Evolutionary conservation across 2,888 invertebrate species (phyloP), one percentile per base, ranked within the genome.

Genomic region (Xestia rhomboidea): DNA sequence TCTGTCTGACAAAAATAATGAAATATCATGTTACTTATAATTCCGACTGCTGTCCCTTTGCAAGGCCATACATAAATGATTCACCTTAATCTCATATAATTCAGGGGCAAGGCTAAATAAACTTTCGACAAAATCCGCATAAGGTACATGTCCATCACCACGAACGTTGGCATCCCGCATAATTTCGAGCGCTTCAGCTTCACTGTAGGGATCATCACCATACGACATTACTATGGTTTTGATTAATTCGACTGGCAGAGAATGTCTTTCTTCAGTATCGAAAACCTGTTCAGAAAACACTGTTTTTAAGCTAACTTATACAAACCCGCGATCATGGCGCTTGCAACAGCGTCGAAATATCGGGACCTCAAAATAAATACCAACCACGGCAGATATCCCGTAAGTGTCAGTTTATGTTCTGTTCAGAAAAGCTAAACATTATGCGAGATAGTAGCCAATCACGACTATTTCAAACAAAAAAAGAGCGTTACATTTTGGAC

Each of bases 51-150:
- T 24, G 18, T n/a, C n/a, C 13, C 10, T 38, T 38, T 38, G 15
- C 27, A 49, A 15, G 2, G 2, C 10, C n/a, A 21, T 13, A 21
- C 44, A 67, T 34, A 38, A 24, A 3, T 11, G 51, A 54, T 30
- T 41, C 13, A 95, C 96, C 93, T 94, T 90, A 51, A 95, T 80
- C 30, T 94, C 81, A 82, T 94, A 89, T 49, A 96, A 87, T 88
- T 96, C 95, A 6, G 96, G 96, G 2, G 95, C 95, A 54, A 93
- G 60, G 73, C 78, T 93, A 78, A 96, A 96, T 81, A 96, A 71
- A 82, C 91, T 95, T 62, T 96, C 93, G 34, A 96, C 84, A 83
- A 96, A 96, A 70, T 95, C 90, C 68, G 91, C 91, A 85, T 96
- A 96, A 76, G 88, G 90, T 7, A 96, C 90, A 82, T 93, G 93